phyloP scores from a whole-genome alignment of 2,113 vertebrate species.

The Macrotus californicus region DNA sequence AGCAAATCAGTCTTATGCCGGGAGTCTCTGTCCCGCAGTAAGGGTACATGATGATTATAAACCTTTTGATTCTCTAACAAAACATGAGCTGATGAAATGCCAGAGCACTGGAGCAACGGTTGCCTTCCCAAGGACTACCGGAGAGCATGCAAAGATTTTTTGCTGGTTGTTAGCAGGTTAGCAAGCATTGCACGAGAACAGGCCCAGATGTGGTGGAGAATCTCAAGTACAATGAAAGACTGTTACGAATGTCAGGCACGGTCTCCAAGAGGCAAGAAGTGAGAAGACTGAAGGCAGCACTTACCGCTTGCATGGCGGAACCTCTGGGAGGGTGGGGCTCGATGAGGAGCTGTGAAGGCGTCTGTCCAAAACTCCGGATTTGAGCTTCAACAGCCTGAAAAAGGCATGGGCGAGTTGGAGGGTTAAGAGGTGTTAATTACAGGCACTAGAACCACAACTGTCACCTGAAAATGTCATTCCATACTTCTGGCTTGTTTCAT shows the following conservation, averaged over 20 bases:
- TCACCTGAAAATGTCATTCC: conserved; percentile 85
- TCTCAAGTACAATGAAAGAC: background rate
- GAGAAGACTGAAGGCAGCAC: conserved; percentile 63
- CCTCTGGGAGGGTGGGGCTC: conserved; percentile 97
- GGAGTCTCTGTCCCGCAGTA: background rate
- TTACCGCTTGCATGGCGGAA: conserved; percentile 99
- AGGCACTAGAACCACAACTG: conserved; percentile 88
- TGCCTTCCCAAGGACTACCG: background rate
- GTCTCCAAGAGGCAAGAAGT: background rate
- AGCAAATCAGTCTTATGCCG: background rate
- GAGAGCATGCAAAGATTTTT: background rate
- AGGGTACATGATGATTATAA: background rate
- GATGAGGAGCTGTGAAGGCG: conserved; percentile 95
- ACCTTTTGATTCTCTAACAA: background rate
- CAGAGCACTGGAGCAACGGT: rapidly evolving
- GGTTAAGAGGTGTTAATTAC: conserved; percentile 91
- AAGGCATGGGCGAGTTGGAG: conserved; percentile 77
- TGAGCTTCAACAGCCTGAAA: conserved; percentile 97
- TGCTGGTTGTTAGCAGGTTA: background rate
- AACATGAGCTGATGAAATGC: background rate
- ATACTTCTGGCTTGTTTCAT: conserved; percentile 87
- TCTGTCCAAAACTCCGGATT: conserved; percentile 98
- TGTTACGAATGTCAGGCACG: background rate
- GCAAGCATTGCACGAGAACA: background rate
- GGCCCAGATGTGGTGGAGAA: background rate